Percentiles rank a stretch among this genome's conserved stretches.
Conservation (phyloP, 2,888 invertebrate species). For the Drosophila cognata region DNA sequence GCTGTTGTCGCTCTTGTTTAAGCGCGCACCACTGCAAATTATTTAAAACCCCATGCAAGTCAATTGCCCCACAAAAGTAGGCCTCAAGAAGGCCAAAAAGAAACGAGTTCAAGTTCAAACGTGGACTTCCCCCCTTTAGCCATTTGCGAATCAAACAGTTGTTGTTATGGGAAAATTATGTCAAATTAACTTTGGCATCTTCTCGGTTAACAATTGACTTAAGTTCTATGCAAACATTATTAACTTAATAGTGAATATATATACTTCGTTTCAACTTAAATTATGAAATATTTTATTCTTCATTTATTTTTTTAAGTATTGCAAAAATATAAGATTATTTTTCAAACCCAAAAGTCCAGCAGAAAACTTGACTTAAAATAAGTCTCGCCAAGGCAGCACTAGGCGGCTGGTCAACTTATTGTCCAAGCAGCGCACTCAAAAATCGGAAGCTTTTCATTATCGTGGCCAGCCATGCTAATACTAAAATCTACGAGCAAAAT, state of each 20-base stretch:
- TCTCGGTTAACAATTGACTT: background rate
- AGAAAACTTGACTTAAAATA: background rate
- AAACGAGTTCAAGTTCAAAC: constrained; percentile 63
- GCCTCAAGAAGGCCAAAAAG: constrained; percentile 2
- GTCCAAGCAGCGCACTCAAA: background rate
- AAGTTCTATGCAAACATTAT: background rate
- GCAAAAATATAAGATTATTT: background rate
- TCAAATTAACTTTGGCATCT: constrained; percentile 1
- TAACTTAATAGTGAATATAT: background rate
- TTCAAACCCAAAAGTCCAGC: background rate
- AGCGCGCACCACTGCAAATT: constrained; percentile 48
- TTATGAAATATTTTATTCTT: background rate
- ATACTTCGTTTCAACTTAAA: background rate
- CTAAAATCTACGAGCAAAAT: background rate
- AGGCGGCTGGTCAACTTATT: background rate
- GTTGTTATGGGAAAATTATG: background rate
- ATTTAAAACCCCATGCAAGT: constrained; percentile 65
- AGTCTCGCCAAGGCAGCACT: background rate
- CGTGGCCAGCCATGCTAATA: background rate
- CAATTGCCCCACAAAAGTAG: constrained; percentile 46
- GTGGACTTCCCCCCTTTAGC: background rate
- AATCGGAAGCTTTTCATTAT: background rate
- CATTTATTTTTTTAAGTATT: background rate
- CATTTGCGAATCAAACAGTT: background rate
- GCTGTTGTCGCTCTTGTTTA: constrained; percentile 46